Base-by-base conservation (phyloP, 2,888 invertebrate species). In the Cloeon dipterum region DNA sequence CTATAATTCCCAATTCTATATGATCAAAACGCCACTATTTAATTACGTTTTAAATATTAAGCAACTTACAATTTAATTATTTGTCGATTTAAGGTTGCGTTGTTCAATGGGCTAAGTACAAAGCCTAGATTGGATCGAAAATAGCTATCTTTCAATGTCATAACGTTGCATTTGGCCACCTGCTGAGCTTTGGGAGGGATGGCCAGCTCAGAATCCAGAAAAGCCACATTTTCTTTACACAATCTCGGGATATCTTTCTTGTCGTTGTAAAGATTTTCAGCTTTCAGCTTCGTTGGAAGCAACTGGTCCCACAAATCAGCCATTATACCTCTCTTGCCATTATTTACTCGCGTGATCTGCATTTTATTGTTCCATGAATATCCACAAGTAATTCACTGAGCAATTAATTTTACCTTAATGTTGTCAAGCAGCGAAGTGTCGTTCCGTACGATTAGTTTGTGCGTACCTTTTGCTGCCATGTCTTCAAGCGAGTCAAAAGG, bases 351-450 rank as follows among this genome's bases (percentile, higher is more conserved):
- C n/a, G n/a, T n/a, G n/a, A n/a, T n/a, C n/a, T n/a, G n/a, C n/a
- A n/a, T n/a, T n/a, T n/a, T n/a, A n/a, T n/a, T n/a, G n/a, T n/a
- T n/a, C n/a, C n/a, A n/a, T n/a, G n/a, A n/a, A n/a, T n/a, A n/a
- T n/a, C n/a, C n/a, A n/a, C n/a, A n/a, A n/a, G n/a, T n/a, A n/a
- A n/a, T n/a, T n/a, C n/a, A n/a, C n/a, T n/a, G n/a, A n/a, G n/a
- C n/a, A n/a, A n/a, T n/a, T n/a, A n/a, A n/a, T n/a, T n/a, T n/a
- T 29, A 29, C 29, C 29, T 29, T 5, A 29, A 29, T 29, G 29
- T 29, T 16, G 11, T 29, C 29, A 7, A 29, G n/a, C 7, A 29
- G 10, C 11, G 29, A 29, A 29, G n/a, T n/a, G 16, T 29, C 29
- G 29, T 29, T 29, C 7, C 5, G 7, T 29, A 29, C 29, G 5